These are phyloP conservation scores for Petrolisthes manimaculis DNA, from an alignment of 2,888 invertebrate genomes.

Conservation along the genomic window DNA sequence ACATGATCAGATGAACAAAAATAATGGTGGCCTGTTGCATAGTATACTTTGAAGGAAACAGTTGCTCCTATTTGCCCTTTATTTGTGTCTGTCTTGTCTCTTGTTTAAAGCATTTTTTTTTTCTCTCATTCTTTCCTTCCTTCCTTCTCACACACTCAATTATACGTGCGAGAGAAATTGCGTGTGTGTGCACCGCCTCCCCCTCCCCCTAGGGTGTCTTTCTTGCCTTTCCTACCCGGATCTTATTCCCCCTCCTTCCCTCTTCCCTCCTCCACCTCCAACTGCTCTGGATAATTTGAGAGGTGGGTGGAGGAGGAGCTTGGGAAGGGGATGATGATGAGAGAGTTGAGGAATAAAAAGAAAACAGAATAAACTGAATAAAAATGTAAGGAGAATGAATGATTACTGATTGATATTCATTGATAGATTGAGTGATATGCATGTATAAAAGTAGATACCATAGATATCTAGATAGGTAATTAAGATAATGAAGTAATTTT, in stretches of 20 bases:
- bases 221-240: constrained; percentile 10
- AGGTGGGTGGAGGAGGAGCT: background rate
- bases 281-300: background rate
- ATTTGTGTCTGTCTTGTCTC: too few relatives aligned
- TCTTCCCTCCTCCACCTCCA: background rate
- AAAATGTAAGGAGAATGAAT: too few relatives aligned
- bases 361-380: background rate
- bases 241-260: background rate
- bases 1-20: too few relatives aligned
- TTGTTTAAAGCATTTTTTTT: too few relatives aligned
- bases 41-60: too few relatives aligned
- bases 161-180: background rate
- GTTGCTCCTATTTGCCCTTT: too few relatives aligned
- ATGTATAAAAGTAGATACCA: background rate
- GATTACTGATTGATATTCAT: background rate
- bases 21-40: too few relatives aligned
- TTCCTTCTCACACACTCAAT: background rate
- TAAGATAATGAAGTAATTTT: background rate
- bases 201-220: background rate
- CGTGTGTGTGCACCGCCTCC: background rate
- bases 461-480: background rate
- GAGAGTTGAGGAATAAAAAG: background rate
- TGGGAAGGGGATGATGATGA: background rate
- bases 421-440: background rate
- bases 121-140: background rate